phyloP scores from a whole-genome alignment of 2,797 vertebrate genomes.

The Takifugu rubripes region DNA sequence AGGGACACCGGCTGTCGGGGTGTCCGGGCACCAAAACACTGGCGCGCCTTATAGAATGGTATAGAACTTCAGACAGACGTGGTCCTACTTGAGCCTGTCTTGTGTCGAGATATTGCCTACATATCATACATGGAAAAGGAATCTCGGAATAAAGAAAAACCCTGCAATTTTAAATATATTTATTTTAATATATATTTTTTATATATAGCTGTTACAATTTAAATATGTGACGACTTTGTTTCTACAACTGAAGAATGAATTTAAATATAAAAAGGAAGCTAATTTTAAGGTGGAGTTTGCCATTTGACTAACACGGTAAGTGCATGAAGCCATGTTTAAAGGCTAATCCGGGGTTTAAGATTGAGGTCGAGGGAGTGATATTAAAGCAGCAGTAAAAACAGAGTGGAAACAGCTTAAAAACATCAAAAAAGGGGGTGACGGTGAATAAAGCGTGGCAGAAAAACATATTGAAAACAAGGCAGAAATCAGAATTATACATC shows the following conservation, averaged over 20 bases:
- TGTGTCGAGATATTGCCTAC: conserved; percentile 80
- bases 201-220: conserved; percentile 70
- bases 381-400: conserved; percentile 75
- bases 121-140: conserved; percentile 69
- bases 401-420: conserved; percentile 79
- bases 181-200: conserved; percentile 24
- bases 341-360: conserved; percentile 59
- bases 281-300: conserved; percentile 62
- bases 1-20: conserved; percentile 54
- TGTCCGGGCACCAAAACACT: conserved; percentile 81
- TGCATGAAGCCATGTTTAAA: conserved; percentile 72
- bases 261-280: conserved; percentile 72
- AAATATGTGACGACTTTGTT: conserved; percentile 72
- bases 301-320: conserved; percentile 62
- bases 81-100: conserved; percentile 57
- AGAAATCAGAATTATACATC: conserved; percentile 61
- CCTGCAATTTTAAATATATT: conserved; percentile 75
- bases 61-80: conserved; percentile 73
- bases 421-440: conserved; percentile 46
- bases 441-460: too few species aligned
- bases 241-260: conserved; percentile 72
- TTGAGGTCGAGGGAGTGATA: conserved; percentile 57
- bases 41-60: conserved; percentile 73
- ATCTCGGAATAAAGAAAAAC: conserved; percentile 72
- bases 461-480: conserved; percentile 53